Evolutionary conservation across 2,113 vertebrate genomes (phyloP).

Genomic region (Lonchura striata): DNA sequence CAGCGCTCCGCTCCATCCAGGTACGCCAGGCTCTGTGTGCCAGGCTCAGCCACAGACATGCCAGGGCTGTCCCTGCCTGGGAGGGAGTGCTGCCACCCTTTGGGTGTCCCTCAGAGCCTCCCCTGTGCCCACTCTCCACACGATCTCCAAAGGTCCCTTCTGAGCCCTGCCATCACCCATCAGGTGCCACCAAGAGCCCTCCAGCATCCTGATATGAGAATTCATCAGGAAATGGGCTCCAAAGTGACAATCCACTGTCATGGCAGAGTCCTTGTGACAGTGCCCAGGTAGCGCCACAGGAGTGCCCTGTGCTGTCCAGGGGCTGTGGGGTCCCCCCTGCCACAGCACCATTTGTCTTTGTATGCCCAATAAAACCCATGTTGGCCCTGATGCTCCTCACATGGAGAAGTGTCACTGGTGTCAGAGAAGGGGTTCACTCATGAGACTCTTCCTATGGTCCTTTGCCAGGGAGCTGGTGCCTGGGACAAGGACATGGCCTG

Average conservation of each 20-base stretch:
- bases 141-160: fast-evolving
- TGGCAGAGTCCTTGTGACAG: not conserved
- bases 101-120: not conserved
- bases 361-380: fast-evolving
- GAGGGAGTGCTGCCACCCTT: not conserved
- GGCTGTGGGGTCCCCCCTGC: not conserved
- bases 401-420: fast-evolving
- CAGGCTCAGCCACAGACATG: not conserved
- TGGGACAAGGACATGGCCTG: not conserved
- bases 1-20: conserved; percentile 80
- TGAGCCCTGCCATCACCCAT: fast-evolving
- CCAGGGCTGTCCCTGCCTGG: not conserved
- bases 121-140: fast-evolving
- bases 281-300: not conserved
- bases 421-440: not conserved
- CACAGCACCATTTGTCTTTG: not conserved
- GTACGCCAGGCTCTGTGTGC: not conserved
- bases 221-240: not conserved
- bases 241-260: fast-evolving
- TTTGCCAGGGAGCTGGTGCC: not conserved
- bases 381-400: fast-evolving
- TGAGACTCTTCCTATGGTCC: not conserved
- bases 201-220: not conserved
- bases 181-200: fast-evolving
- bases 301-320: not conserved